phyloP scores from a whole-genome alignment of 53 echinoderm and acorn worm genomes.

The Luidia sarsii region DNA sequence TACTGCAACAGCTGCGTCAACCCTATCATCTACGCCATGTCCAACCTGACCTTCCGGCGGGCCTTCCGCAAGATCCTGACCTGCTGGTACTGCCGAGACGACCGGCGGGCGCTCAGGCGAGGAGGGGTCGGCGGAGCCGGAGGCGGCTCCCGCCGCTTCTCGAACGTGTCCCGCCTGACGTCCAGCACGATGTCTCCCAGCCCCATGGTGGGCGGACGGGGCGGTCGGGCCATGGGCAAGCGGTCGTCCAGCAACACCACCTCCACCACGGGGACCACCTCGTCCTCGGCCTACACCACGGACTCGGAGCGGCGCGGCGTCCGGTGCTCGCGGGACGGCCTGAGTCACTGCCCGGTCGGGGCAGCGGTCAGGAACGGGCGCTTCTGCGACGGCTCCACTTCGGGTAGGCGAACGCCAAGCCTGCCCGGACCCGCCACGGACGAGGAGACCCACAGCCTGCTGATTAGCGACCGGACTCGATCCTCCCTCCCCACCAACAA shows the following conservation, averaged over 20 bases:
- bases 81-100: conserved; percentile 36
- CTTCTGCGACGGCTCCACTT: neutral
- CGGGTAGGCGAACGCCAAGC: too few relatives aligned
- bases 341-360: neutral
- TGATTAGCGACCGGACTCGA: too few relatives aligned
- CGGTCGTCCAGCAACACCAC: neutral
- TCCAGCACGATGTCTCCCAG: conserved; percentile 25
- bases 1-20: conserved; percentile 94
- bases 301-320: neutral
- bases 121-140: too few relatives aligned
- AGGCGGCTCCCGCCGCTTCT: conserved; percentile 31
- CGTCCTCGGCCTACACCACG: neutral
- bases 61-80: conserved; percentile 67
- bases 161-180: conserved; percentile 43
- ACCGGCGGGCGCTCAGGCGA: neutral
- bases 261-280: neutral
- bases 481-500: too few relatives aligned
- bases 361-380: neutral
- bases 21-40: too few relatives aligned
- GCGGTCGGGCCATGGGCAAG: neutral
- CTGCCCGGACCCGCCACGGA: too few relatives aligned
- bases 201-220: conserved; percentile 15
- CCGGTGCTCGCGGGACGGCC: neutral
- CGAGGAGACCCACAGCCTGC: too few relatives aligned
- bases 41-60: conserved; percentile 75